Conservation (phyloP, 2,888 invertebrate species). For the Euproctis similis region DNA sequence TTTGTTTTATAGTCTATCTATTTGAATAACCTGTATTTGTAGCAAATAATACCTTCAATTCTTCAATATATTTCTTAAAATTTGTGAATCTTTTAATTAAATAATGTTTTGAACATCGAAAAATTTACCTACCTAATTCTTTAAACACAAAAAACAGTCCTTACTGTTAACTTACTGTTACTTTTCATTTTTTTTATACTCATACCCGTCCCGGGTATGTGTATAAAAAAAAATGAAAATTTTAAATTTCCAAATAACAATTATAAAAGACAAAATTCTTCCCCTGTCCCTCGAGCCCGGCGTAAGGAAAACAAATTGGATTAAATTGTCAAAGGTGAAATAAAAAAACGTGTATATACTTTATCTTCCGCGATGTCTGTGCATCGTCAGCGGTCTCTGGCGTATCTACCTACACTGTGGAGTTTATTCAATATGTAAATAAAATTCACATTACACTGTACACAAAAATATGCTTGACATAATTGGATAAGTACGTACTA, state of each 20-base stretch:
- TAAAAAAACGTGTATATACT: slow-evolving; percentile 64
- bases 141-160: too few relatives aligned
- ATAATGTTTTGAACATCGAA: too few relatives aligned
- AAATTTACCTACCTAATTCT: too few relatives aligned
- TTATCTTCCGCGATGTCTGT: slow-evolving; percentile 58
- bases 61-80: too few relatives aligned
- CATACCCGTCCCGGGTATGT: too few relatives aligned
- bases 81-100: too few relatives aligned
- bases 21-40: too few relatives aligned
- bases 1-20: too few relatives aligned
- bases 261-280: slow-evolving; percentile 62
- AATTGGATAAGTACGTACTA: too few relatives aligned
- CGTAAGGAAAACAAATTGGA: slow-evolving; percentile 73
- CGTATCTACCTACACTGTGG: slow-evolving; percentile 12
- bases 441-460: slow-evolving; percentile 17
- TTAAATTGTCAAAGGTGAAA: slow-evolving; percentile 75
- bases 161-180: too few relatives aligned
- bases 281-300: slow-evolving; percentile 63
- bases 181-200: too few relatives aligned
- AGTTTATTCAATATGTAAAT: slow-evolving; percentile 16
- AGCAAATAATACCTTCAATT: too few relatives aligned
- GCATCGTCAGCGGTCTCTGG: slow-evolving; percentile 41
- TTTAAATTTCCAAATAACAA: slow-evolving; percentile 67
- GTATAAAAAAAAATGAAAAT: slow-evolving; percentile 43
- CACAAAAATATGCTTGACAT: slow-evolving; percentile 33